Percentiles rank a stretch among this genome's conserved stretches.
Conservation (phyloP, 2,888 invertebrate genomes). For the Carterocephalus palaemon region DNA sequence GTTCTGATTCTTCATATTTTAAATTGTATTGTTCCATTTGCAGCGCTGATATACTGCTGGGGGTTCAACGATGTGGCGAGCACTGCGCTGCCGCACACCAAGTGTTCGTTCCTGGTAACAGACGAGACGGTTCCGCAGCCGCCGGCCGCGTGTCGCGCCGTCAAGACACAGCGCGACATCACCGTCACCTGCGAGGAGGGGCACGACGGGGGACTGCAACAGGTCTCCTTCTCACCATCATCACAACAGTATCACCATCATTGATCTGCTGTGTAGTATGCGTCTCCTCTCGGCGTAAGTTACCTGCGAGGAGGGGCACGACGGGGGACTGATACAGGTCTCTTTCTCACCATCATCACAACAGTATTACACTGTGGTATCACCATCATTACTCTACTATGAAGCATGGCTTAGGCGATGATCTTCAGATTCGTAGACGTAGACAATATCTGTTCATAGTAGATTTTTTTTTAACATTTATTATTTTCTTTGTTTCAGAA, state of each 20-base stretch:
- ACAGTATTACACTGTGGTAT: too few species aligned
- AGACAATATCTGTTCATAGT: too few species aligned
- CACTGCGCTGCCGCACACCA: constrained; percentile 42
- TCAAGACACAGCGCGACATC: constrained; percentile 48
- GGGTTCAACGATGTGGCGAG: constrained; percentile 56
- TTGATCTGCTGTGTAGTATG: too few species aligned
- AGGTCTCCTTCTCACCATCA: too few species aligned
- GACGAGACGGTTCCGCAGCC: constrained; percentile 64
- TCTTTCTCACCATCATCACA: too few species aligned
- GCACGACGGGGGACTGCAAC: constrained; percentile 63
- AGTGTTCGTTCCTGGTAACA: constrained; percentile 59
- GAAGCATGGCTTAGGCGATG: too few species aligned
- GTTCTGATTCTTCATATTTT: too few species aligned
- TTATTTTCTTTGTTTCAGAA: constrained; percentile 46
- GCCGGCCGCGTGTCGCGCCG: constrained; percentile 52
- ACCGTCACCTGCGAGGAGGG: constrained; percentile 56
- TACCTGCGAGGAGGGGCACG: constrained; percentile 58
- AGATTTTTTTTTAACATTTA: background rate
- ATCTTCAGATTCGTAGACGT: too few species aligned
- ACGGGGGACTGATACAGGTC: constrained; percentile 67
- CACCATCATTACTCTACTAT: too few species aligned
- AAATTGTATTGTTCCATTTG: background rate
- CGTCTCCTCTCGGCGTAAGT: too few species aligned
- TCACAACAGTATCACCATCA: too few species aligned
- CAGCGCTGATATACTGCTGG: constrained; percentile 61